Conservation (phyloP, 2,797 vertebrate species). For the Sparidentex hasta region DNA sequence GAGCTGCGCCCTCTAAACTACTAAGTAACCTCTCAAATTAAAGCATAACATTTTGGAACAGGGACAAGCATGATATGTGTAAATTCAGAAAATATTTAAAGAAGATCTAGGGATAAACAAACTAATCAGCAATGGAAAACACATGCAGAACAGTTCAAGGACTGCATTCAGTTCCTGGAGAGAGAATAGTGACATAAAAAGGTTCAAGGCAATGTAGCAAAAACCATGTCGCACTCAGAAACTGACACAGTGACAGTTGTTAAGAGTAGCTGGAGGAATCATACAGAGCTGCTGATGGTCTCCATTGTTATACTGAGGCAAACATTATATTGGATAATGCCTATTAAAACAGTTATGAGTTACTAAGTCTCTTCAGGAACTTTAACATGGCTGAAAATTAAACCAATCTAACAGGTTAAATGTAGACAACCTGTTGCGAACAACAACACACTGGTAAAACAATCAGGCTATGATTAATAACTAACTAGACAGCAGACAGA, state of each 20-base stretch:
- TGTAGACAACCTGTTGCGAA: background rate
- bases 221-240: background rate
- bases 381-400: background rate
- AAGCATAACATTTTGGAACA: background rate
- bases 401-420: background rate
- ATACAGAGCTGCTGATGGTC: no score
- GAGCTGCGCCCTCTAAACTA: background rate
- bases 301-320: no score
- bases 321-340: background rate
- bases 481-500: conserved; percentile 28
- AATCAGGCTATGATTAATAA: conserved; percentile 27
- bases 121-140: background rate
- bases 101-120: background rate
- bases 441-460: conserved; percentile 21
- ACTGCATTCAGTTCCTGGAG: background rate
- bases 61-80: background rate
- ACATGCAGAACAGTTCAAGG: background rate
- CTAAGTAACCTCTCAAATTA: background rate
- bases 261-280: no score
- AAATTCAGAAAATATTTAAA: background rate
- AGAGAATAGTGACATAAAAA: no score
- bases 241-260: no score
- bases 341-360: background rate
- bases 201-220: no score
- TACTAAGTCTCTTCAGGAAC: background rate